Evolutionary conservation across 1,140 invertebrate species (phyloP).

Genomic region (Tetragonula clypearis): DNA sequence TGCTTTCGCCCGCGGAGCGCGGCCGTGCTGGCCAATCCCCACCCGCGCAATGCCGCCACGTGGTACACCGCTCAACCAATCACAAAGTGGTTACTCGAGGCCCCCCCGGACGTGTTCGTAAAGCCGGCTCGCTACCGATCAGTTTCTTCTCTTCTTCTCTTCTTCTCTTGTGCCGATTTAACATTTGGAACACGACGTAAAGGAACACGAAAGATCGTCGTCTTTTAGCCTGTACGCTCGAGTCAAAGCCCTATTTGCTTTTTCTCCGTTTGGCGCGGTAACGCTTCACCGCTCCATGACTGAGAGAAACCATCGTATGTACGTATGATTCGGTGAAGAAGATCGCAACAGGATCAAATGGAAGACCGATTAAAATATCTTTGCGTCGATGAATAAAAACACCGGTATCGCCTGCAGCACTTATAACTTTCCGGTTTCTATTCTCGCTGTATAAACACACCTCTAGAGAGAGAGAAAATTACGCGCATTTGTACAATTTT

Average conservation of each 20-base stretch:
- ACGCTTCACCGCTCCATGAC: not conserved
- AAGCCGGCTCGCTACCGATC: constrained; percentile 52
- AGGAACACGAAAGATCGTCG: not conserved
- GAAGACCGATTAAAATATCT: constrained; percentile 45
- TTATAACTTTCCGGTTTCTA: not conserved
- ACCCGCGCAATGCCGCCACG: constrained; percentile 58
- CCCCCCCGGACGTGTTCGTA: constrained; percentile 33
- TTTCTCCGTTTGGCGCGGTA: not conserved
- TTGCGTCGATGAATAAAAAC: not conserved
- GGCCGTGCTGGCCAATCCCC: constrained; percentile 70
- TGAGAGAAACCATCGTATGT: not conserved
- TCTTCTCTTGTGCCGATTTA: constrained; percentile 50
- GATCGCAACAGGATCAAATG: constrained; percentile 42
- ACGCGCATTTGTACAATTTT: not conserved
- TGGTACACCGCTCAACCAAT: constrained; percentile 70
- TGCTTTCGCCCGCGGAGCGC: constrained; percentile 65
- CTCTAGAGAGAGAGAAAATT: not conserved
- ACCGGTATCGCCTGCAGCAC: not conserved
- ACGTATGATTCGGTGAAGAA: constrained; percentile 21
- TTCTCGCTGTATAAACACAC: not conserved
- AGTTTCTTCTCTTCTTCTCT: constrained; percentile 39
- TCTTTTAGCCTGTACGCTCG: constrained; percentile 15
- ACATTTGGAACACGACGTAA: constrained; percentile 22
- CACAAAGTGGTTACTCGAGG: constrained; percentile 18
- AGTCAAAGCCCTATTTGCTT: not conserved